phyloP scores from a whole-genome alignment of 2,888 invertebrate species.

The Temnothorax unifasciatus region DNA sequence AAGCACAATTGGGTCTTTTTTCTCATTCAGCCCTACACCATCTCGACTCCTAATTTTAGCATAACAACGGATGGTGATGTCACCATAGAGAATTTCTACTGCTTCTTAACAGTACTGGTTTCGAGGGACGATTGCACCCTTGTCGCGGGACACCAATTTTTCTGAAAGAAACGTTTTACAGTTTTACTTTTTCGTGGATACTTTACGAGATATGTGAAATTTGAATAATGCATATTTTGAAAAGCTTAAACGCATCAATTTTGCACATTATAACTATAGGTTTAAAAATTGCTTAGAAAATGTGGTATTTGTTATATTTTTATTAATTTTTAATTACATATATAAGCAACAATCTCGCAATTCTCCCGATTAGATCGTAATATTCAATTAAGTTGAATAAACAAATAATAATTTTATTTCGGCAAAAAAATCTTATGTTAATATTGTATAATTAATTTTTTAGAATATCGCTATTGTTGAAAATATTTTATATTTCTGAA shows the following conservation, averaged over 20 bases:
- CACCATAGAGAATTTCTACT: constrained; percentile 64
- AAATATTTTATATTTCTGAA: background rate
- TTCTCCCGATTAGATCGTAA: background rate
- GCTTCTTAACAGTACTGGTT: constrained; percentile 47
- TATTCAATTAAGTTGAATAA: background rate
- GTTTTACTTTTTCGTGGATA: background rate
- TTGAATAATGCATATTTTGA: constrained; percentile 3
- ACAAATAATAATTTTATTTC: background rate
- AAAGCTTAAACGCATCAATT: background rate
- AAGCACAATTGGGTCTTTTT: constrained; percentile 61
- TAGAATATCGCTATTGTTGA: background rate
- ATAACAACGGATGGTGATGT: constrained; percentile 60
- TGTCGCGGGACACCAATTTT: constrained; percentile 33
- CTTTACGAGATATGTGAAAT: constrained; percentile 8
- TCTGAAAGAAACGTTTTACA: constrained; percentile 16
- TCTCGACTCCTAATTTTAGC: constrained; percentile 64
- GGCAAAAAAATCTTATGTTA: background rate
- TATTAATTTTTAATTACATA: background rate
- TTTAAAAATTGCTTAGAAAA: background rate
- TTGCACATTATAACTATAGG: background rate
- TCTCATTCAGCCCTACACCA: constrained; percentile 40
- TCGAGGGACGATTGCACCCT: constrained; percentile 53
- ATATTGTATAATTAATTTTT: background rate
- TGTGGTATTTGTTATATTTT: background rate
- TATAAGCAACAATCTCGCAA: background rate